phyloP scores from a whole-genome alignment of 2,888 invertebrate genomes.

The Drosophila anomelani region DNA sequence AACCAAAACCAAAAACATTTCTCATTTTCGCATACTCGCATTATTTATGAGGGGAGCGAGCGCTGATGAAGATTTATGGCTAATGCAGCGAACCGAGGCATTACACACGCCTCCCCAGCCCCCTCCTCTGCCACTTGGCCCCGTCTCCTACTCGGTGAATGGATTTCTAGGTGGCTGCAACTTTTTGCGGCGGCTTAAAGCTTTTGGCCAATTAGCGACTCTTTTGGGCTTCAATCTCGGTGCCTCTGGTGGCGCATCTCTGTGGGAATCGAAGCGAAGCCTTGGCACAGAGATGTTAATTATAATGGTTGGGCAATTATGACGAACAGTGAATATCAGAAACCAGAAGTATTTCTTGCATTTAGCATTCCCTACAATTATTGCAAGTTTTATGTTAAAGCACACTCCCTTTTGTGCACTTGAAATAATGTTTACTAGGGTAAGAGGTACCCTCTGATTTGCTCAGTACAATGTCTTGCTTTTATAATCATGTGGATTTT shows the following conservation, averaged over 20 bases:
- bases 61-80: constrained; percentile 68
- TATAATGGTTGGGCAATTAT: constrained; percentile 2
- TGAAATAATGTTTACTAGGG: not conserved
- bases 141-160: constrained; percentile 1
- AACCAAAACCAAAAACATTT: constrained; percentile 44
- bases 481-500: constrained; percentile 18
- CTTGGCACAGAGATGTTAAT: constrained; percentile 24
- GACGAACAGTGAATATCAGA: not conserved
- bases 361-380: not conserved
- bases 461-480: not conserved
- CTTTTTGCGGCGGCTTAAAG: constrained; percentile 28
- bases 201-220: constrained; percentile 33
- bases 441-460: not conserved
- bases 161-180: constrained; percentile 22
- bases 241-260: constrained; percentile 1
- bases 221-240: constrained; percentile 6
- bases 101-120: constrained; percentile 36
- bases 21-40: constrained; percentile 33
- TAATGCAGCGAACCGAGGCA: constrained; percentile 56
- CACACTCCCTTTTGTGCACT: not conserved
- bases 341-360: not conserved
- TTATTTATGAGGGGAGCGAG: constrained; percentile 46
- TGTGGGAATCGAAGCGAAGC: constrained; percentile 20
- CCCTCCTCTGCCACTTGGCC: not conserved
- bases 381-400: not conserved